Conservation (phyloP, 2,113 vertebrate species). For the Actinemys pallida region DNA sequence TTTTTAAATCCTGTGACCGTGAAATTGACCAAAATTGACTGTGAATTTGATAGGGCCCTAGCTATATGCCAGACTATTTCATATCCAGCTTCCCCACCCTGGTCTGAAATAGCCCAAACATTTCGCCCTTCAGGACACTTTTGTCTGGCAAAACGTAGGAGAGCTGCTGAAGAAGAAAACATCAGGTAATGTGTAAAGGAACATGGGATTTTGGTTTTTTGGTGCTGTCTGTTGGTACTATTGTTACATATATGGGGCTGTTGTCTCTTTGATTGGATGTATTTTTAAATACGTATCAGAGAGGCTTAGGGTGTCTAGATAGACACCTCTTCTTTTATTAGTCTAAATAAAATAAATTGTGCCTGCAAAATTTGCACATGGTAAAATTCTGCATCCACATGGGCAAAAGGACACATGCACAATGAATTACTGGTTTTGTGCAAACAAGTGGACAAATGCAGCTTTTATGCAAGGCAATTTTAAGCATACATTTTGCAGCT, state of each 20-base stretch:
- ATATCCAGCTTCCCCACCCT: accelerated
- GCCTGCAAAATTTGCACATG: background rate
- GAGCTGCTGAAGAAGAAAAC: background rate
- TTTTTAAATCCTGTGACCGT: too few species aligned
- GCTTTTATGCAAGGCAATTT: background rate
- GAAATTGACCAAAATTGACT: too few species aligned
- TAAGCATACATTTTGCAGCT: background rate
- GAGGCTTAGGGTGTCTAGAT: accelerated
- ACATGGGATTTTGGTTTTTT: background rate
- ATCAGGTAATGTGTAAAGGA: background rate
- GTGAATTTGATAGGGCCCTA: too few species aligned
- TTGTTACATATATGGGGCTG: background rate
- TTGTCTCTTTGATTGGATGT: accelerated
- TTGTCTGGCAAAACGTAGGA: background rate
- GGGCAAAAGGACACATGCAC: background rate
- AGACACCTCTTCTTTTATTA: background rate
- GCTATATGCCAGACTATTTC: background rate
- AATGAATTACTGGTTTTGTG: accelerated
- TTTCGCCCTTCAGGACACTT: background rate
- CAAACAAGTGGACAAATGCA: background rate
- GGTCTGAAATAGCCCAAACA: background rate
- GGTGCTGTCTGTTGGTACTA: background rate
- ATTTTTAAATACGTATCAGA: background rate
- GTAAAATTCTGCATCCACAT: background rate
- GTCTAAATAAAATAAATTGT: background rate